These are phyloP conservation scores for Ormyrus labotus DNA, from an alignment of 2,888 invertebrate species.

Conservation along the genomic window DNA sequence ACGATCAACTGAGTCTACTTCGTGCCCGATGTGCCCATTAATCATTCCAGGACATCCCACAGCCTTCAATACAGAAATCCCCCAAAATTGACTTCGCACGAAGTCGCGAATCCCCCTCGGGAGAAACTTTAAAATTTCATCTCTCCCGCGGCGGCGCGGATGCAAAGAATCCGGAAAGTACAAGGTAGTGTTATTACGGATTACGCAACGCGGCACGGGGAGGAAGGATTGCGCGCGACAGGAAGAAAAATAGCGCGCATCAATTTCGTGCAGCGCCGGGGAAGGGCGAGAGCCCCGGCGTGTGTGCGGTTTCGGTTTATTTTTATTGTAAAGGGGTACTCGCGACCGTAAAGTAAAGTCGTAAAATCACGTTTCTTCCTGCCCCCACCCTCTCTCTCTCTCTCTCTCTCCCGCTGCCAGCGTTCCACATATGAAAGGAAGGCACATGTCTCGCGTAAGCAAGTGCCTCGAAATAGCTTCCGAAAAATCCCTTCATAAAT, in stretches of 20 bases:
- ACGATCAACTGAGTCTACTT: no score
- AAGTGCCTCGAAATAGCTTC: conserved; percentile 54
- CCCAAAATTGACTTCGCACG: no score
- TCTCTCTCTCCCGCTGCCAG: background rate
- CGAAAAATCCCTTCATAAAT: conserved; percentile 56
- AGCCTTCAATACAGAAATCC: no score
- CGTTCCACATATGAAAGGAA: conserved; percentile 44
- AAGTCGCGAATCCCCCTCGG: no score
- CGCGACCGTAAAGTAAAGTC: conserved; percentile 42
- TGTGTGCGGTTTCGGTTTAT: conserved; percentile 41
- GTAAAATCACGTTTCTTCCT: conserved; percentile 49
- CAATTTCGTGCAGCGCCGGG: conserved; percentile 21
- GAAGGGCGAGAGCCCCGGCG: background rate
- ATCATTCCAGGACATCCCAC: no score
- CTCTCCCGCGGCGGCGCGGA: no score
- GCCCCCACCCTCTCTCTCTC: background rate
- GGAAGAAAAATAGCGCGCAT: conserved; percentile 33
- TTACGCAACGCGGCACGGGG: background rate
- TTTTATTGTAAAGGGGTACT: conserved; percentile 51
- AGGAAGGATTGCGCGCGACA: conserved; percentile 1
- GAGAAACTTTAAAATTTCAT: no score
- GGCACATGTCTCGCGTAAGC: conserved; percentile 48
- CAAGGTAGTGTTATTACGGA: background rate
- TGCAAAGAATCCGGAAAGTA: no score
- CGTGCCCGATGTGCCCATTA: no score